A percentile compares a stretch with the other conserved stretches of the same genome.
Conservation (phyloP, 2,113 vertebrate species). For the Nothoprocta pentlandii region DNA sequence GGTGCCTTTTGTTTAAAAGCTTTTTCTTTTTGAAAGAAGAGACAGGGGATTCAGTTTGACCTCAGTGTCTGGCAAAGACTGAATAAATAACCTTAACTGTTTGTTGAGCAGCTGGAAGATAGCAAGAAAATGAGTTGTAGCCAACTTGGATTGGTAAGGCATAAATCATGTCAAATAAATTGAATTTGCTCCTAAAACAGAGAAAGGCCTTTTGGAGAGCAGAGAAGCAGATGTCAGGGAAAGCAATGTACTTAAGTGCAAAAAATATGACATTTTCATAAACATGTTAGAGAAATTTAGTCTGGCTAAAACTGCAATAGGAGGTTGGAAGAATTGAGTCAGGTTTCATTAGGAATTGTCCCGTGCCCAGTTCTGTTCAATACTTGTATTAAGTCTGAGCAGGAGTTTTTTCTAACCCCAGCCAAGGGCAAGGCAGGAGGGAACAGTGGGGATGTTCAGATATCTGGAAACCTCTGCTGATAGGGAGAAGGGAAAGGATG, state of each 20-base stretch:
- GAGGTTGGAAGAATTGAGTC: neutral
- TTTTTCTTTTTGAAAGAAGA: neutral
- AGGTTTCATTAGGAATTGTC: neutral
- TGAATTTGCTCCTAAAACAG: neutral
- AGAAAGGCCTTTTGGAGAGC: neutral
- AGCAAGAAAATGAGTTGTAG: neutral
- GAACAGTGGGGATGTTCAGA: neutral
- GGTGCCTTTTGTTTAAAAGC: neutral
- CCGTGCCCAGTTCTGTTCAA: neutral
- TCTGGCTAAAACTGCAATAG: neutral
- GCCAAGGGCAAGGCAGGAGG: neutral
- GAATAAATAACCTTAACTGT: neutral
- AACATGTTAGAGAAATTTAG: neutral
- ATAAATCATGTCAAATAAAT: conserved; percentile 30
- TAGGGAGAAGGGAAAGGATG: neutral
- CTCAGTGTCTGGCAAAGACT: neutral
- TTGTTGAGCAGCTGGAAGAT: neutral
- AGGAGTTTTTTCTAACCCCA: neutral
- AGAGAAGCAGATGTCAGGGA: neutral
- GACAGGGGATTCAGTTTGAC: neutral
- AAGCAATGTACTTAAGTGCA: neutral
- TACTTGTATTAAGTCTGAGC: neutral
- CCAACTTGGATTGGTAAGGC: neutral
- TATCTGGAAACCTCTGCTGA: neutral
- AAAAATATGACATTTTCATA: neutral